Base-by-base conservation (phyloP, 2,113 vertebrate genomes). In the Oxyruncus cristatus region DNA sequence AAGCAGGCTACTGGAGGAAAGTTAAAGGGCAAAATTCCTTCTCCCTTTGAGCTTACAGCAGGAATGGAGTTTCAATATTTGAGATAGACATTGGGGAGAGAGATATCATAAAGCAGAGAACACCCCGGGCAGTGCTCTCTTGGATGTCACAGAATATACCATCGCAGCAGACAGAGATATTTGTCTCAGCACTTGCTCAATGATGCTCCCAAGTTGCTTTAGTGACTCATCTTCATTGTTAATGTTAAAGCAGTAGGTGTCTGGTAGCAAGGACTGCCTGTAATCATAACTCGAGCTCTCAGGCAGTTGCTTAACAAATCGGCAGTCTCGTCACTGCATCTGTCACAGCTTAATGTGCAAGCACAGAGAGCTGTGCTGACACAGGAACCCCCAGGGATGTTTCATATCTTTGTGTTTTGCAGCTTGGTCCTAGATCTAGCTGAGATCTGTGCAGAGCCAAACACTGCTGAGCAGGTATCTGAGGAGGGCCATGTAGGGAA, bases 201-300 rank as follows among this genome's bases (percentile, higher is more conserved):
- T 72, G 71, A 33, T 73, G 62, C 49, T 94, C 78, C 3, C 4
- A 63, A 75, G 71, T 47, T 58, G n/a, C 65, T 89, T 83, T 47
- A 59, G 50, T 96, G 94, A 94, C 50, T 94, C 88, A 74, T 77
- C 50, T 55, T 88, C 71, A 46, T 22, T 80, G 79, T 33, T 84
- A 83, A 44, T 80, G 76, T 67, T 88, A n/a, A 86, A 74, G 80
- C 86, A 77, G 55, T 84, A 74, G 70, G 52, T 78, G 65, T 72
- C 86, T 91, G 86, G 18, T 46, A 67, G 58, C 55, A 77, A 44
- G 61, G 35, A 14, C 74, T 85, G 73, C 41, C 47, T 89, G 74
- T 33, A 59, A 55, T 72, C 61, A 26, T 74, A 72, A 67, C 47
- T 71, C 3, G 1, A 52, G 52, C 50, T 76, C 73, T 59, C 59